Percentiles rank a stretch among this genome's conserved stretches.
phyloP scores from a whole-genome alignment of 2,113 vertebrate species.

The Microtus ochrogaster region DNA sequence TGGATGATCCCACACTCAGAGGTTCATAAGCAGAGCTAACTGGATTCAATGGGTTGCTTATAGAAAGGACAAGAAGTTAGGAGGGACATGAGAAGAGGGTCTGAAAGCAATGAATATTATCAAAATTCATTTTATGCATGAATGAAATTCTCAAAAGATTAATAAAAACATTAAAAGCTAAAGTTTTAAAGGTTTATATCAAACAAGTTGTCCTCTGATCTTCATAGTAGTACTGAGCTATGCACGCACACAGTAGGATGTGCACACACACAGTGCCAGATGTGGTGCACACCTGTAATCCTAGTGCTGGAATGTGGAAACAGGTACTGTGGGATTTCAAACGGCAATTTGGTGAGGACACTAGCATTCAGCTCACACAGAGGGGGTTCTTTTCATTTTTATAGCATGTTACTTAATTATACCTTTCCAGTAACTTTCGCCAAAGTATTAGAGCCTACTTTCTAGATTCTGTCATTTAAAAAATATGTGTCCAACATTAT shows the following conservation, averaged over 20 bases:
- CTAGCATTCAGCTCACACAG: background rate
- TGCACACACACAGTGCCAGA: background rate
- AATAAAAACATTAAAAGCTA: background rate
- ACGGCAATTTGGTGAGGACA: background rate
- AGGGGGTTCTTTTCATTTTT: background rate
- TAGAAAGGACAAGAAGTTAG: background rate
- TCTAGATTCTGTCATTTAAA: conserved; percentile 6
- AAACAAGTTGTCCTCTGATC: background rate
- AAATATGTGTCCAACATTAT: background rate
- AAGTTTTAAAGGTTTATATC: background rate
- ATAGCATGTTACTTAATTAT: conserved; percentile 29
- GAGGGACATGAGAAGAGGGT: background rate
- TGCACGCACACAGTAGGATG: too few relatives aligned
- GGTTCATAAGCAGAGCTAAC: background rate
- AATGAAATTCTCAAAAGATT: background rate
- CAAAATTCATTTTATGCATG: too few relatives aligned
- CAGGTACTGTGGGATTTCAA: background rate
- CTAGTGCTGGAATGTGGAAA: background rate
- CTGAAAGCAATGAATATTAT: background rate
- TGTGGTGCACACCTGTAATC: background rate
- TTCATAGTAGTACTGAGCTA: background rate
- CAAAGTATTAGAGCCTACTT: conserved; percentile 7
- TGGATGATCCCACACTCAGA: background rate
- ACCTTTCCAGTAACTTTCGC: conserved; percentile 8
- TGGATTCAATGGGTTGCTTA: background rate